Evolutionary conservation across 2,113 vertebrate species (phyloP), one percentile per base, ranked within the genome.

Genomic region (Nesoenas mayeri): DNA sequence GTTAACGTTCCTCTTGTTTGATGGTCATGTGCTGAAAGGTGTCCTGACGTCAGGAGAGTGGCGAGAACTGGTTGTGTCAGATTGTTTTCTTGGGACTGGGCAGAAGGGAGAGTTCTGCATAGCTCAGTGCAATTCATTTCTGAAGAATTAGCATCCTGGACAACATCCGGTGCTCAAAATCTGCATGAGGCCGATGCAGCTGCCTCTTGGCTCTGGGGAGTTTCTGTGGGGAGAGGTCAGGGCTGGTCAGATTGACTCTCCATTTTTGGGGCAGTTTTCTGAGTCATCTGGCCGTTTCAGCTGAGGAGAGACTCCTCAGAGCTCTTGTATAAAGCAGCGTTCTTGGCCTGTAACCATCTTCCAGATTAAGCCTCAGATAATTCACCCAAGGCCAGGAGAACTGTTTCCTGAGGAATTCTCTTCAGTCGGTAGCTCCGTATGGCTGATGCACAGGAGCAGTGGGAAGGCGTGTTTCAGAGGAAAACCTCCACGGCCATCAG

Each of bases 21-120:
- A 42, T 60, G 57, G 42, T 78, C 67, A 6, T 22, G 25, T 79
- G 69, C 51, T 78, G 57, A 64, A 85, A 74, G 77, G 53, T 86
- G 69, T 61, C 53, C 53, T 91, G 83, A 75, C 3, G 4, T 81
- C 71, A 80, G 58, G 42, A 51, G 22, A 44, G 62, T 50, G 90
- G 47, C 89, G 88, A 70, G 64, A 86, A 71, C 64, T 80, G 82
- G 72, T 95, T 91, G 42, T 84, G 72, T 96, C 65, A 57, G 85
- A 60, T 89, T 94, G 64, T 94, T 96, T 86, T 67, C 51, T 67
- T 57, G 24, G 48, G 64, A 73, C 47, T n/a, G 60, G 75, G 60
- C 88, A 94, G 90, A 65, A 90, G 51, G 42, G 47, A 96, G 62
- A 85, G 56, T 51, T 85, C 51, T 91, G 56, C 58, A 24, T 40